A percentile compares a stretch with the other conserved stretches of the same genome.
Conservation (phyloP, 2,797 vertebrate species). For the Scolopax bukidnonensis region DNA sequence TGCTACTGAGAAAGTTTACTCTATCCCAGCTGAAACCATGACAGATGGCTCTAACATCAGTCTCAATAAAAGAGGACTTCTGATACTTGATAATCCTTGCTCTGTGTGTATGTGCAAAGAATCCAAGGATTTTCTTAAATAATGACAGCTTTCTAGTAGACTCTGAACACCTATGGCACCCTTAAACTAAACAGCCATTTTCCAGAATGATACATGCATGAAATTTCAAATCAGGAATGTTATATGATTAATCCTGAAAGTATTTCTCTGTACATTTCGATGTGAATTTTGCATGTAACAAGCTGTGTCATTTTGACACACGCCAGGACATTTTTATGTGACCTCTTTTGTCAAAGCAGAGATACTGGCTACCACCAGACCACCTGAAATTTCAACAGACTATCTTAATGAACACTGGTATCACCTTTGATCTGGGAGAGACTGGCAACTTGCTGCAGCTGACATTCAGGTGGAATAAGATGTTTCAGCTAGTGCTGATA, state of each 20-base stretch:
- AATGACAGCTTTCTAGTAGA: neutral
- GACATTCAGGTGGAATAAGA: neutral
- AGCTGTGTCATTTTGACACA: neutral
- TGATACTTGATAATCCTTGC: neutral
- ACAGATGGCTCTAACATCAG: neutral
- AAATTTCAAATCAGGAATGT: neutral
- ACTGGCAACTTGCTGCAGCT: neutral
- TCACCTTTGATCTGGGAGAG: neutral
- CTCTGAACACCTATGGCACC: neutral
- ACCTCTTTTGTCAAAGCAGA: neutral
- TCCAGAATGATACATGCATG: neutral
- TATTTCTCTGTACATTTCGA: neutral
- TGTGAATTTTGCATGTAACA: neutral
- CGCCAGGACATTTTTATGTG: neutral
- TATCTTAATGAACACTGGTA: neutral
- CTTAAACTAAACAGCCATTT: neutral
- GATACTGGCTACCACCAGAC: neutral
- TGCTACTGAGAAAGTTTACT: neutral
- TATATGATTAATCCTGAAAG: neutral
- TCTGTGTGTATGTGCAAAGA: neutral
- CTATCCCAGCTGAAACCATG: neutral
- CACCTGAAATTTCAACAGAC: neutral
- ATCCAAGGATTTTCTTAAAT: neutral
- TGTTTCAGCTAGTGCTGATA: neutral
- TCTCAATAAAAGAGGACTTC: neutral